These are phyloP conservation scores for Actenoides hombroni DNA, from an alignment of 2,113 vertebrate genomes.

Conservation along the genomic window DNA sequence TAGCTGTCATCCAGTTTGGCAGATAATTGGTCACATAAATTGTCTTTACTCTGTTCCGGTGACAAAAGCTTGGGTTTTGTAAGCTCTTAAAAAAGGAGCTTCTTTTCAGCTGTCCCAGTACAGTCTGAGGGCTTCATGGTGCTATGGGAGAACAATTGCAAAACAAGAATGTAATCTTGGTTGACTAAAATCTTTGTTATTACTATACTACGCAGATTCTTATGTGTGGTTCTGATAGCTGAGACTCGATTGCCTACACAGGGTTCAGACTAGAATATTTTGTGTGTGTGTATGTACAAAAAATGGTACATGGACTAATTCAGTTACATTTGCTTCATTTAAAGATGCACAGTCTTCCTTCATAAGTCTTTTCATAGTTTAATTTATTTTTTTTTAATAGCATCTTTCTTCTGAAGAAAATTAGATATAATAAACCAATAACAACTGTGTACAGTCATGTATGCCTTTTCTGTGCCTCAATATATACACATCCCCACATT, in stretches of 20 bases:
- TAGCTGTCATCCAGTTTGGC: not conserved
- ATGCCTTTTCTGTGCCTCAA: not conserved
- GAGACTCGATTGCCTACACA: not conserved
- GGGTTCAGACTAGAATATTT: not conserved
- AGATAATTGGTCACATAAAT: not conserved
- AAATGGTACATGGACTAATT: not conserved
- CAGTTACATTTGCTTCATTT: not conserved
- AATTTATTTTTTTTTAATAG: not conserved
- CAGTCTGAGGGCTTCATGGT: not conserved
- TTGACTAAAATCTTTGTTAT: not conserved
- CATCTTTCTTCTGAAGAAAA: not conserved
- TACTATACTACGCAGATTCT: accelerated
- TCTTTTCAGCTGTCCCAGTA: not conserved
- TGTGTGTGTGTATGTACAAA: accelerated
- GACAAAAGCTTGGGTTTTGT: not conserved
- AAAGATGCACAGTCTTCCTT: not conserved
- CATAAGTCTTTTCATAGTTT: not conserved
- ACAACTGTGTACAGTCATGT: not conserved
- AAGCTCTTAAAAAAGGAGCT: not conserved
- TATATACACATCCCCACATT: not conserved
- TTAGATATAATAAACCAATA: not conserved
- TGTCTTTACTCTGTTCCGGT: not conserved
- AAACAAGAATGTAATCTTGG: not conserved
- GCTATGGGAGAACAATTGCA: not conserved
- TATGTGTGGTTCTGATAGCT: not conserved